These are phyloP conservation scores for Semaprochilodus insignis DNA, from an alignment of 2,797 vertebrate genomes.

Conservation along the genomic window DNA sequence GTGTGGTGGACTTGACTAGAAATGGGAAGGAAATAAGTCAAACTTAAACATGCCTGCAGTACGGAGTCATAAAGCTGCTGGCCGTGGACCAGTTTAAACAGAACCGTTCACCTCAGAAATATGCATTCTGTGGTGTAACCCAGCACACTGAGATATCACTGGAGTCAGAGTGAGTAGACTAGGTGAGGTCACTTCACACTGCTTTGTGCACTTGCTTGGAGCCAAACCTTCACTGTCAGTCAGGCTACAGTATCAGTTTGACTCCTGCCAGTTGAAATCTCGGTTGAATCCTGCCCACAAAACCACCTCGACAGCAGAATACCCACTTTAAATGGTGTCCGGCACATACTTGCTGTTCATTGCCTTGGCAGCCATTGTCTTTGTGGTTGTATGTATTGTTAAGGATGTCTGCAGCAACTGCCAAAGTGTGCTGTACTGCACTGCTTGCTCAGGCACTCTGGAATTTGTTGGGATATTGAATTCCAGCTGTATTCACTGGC, in stretches of 20 bases:
- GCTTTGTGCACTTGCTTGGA: background rate
- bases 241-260: background rate
- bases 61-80: background rate
- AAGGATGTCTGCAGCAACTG: background rate
- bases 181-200: conserved; percentile 3
- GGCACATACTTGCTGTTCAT: background rate
- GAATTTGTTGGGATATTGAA: background rate
- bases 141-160: background rate
- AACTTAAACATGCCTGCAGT: background rate
- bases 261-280: background rate
- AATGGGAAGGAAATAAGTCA: background rate
- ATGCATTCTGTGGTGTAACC: background rate
- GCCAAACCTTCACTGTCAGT: background rate
- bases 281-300: background rate
- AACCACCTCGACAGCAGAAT: background rate
- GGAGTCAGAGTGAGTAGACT: background rate
- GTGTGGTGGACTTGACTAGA: background rate
- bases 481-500: background rate
- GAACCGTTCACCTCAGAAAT: background rate
- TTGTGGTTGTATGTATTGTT: background rate
- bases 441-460: background rate
- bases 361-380: background rate
- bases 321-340: background rate
- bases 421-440: background rate
- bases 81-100: background rate